Base-by-base conservation (phyloP, 2,888 invertebrate genomes). In the Ophion ellenae region DNA sequence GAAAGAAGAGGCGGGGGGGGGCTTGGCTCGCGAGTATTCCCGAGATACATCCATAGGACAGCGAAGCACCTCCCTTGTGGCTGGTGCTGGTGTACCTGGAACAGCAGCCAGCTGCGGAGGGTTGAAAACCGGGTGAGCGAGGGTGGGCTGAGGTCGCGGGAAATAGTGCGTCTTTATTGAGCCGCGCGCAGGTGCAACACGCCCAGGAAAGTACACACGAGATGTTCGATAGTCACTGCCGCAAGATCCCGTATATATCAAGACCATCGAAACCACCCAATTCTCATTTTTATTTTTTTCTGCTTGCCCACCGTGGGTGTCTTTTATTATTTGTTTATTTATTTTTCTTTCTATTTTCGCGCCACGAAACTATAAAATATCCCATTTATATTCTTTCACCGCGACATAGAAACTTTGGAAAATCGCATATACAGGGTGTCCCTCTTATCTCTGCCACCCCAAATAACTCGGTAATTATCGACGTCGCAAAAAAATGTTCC, bases 311-410 rank as follows among this genome's bases (percentile, higher is more conserved):
- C 45, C n/a, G 28, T 71, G 24, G 4, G n/a, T 10, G n/a, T 69
- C 36, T 61, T 57, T 17, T 70, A 36, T 45, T 47, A 36, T 79
- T 63, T 63, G n/a, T n/a, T 59, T 11, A 71, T 57, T 66, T 75
- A 36, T 17, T 57, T 64, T 53, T 24, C 82, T 83, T 83, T 67
- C 80, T 74, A 77, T 83, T 88, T 81, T 85, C 74, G 28, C 76
- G 63, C 77, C 66, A 77, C 63, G 76, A 76, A 76, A 66, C 85
- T 74, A 77, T 84, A 77, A 86, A 88, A 88, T 88, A 87, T 90
- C 85, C 89, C 86, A 89, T 90, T 91, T 90, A 88, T 89, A 91
- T 88, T 87, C 87, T 70, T 66, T 70, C 79, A 47, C 61, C 69
- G 61, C 64, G 57, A 69, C 66, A 57, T 73, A 66, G 63, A 80